phyloP scores from a whole-genome alignment of 2,113 vertebrate genomes.

The Corythornis vintsioides region DNA sequence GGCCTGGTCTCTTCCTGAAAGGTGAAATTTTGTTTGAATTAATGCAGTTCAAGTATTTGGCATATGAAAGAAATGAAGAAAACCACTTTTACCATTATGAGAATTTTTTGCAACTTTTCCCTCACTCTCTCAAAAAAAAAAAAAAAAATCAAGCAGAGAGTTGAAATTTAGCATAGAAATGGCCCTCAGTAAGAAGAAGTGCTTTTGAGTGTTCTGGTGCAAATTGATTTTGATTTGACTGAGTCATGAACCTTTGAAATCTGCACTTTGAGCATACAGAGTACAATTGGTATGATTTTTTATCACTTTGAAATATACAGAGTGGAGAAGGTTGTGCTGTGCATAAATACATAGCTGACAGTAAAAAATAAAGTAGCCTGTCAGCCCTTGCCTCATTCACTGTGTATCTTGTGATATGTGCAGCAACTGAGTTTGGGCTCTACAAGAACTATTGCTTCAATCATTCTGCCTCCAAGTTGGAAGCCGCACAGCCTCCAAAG shows the following conservation, averaged over 20 bases:
- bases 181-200: slow-evolving; percentile 57
- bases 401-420: slow-evolving; percentile 3
- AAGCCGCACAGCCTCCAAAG: slow-evolving; percentile 1
- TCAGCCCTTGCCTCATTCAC: slow-evolving; percentile 29
- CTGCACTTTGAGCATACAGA: slow-evolving; percentile 67
- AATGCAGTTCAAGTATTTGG: slow-evolving; percentile 8
- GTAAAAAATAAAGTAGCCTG: slow-evolving; percentile 54
- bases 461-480: not conserved
- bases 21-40: slow-evolving; percentile 21
- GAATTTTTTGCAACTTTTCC: slow-evolving; percentile 12
- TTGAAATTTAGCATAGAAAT: slow-evolving; percentile 65
- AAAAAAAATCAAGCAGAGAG: not conserved
- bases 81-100: not conserved
- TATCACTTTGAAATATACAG: slow-evolving; percentile 63
- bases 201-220: slow-evolving; percentile 66
- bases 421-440: slow-evolving; percentile 42
- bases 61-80: slow-evolving; percentile 38
- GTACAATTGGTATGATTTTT: slow-evolving; percentile 67
- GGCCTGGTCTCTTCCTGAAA: not conserved
- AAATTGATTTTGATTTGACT: slow-evolving; percentile 72
- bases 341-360: slow-evolving; percentile 69
- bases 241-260: slow-evolving; percentile 69
- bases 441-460: slow-evolving; percentile 32
- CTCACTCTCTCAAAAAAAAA: not conserved
- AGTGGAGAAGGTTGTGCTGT: slow-evolving; percentile 42